phyloP scores from a whole-genome alignment of 2,888 invertebrate genomes.

The Scaptomyza reducta region DNA sequence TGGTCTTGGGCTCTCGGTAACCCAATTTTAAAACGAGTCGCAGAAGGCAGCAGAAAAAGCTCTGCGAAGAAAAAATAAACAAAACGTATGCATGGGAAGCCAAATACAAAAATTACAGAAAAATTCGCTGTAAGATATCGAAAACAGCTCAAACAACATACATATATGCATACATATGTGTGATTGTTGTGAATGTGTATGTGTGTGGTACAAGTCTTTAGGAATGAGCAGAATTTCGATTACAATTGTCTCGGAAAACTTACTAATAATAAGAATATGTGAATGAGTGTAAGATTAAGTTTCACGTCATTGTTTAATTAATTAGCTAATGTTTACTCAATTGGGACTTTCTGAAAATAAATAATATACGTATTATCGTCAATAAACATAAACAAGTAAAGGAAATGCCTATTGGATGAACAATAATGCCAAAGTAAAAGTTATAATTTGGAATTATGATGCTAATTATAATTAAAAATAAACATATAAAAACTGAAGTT shows the following conservation, averaged over 20 bases:
- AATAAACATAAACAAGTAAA: background rate
- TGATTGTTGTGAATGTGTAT: too few relatives aligned
- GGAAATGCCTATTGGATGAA: constrained; percentile 3
- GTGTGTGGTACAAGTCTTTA: constrained; percentile 9
- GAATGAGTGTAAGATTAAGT: background rate
- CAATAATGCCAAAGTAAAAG: constrained; percentile 15
- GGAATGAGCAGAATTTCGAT: constrained; percentile 20
- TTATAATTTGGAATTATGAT: constrained; percentile 34
- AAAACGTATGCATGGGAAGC: constrained; percentile 52
- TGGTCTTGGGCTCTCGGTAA: constrained; percentile 65
- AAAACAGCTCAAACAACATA: constrained; percentile 73
- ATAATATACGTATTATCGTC: background rate
- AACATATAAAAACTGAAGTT: constrained; percentile 22
- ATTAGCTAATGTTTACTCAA: constrained; percentile 3
- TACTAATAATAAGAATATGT: background rate
- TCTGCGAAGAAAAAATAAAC: constrained; percentile 15
- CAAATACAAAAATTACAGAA: constrained; percentile 71
- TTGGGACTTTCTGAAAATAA: background rate
- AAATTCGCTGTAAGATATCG: constrained; percentile 69
- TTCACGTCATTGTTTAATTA: constrained; percentile 20
- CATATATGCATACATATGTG: background rate
- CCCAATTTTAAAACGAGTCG: constrained; percentile 75
- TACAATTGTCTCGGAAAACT: constrained; percentile 23
- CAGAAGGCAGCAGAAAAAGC: constrained; percentile 40
- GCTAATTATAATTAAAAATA: constrained; percentile 48